Percentiles rank a stretch among this genome's conserved stretches.
Evolutionary conservation across 2,797 vertebrate genomes (phyloP).

Genomic region (Aselliscus stoliczkanus): DNA sequence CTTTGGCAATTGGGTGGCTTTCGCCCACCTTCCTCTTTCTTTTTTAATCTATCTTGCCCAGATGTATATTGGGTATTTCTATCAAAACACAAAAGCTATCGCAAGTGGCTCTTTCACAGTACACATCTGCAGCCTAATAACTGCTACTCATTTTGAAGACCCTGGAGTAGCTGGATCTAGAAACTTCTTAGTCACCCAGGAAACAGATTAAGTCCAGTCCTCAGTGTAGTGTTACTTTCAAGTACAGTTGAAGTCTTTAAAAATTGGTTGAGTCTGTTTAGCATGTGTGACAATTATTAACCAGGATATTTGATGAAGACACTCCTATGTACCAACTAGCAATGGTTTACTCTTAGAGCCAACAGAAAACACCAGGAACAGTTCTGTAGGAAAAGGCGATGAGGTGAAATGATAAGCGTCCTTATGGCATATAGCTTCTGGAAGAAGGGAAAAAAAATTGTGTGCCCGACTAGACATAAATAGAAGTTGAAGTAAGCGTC

Average conservation of each 20-base stretch:
- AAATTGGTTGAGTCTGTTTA: neutral
- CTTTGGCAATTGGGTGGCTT: neutral
- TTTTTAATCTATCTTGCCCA: neutral
- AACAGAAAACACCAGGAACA: neutral
- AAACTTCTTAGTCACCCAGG: neutral
- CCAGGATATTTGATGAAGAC: neutral
- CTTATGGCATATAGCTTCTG: neutral
- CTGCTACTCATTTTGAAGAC: neutral
- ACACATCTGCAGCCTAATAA: neutral
- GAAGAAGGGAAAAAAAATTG: no score
- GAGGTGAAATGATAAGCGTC: neutral
- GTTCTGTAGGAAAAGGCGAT: neutral
- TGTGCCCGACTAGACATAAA: neutral
- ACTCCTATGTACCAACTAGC: fast-evolving
- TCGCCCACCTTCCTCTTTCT: neutral
- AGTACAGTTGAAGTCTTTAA: neutral
- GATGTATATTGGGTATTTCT: neutral
- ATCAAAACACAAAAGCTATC: neutral
- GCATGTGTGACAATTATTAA: neutral
- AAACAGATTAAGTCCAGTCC: neutral
- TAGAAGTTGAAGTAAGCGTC: neutral
- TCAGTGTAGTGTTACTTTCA: neutral
- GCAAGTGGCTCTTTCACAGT: neutral
- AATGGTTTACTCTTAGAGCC: neutral
- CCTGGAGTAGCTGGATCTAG: neutral